Conservation (phyloP, 2,113 vertebrate species). For the Heliornis fulica region DNA sequence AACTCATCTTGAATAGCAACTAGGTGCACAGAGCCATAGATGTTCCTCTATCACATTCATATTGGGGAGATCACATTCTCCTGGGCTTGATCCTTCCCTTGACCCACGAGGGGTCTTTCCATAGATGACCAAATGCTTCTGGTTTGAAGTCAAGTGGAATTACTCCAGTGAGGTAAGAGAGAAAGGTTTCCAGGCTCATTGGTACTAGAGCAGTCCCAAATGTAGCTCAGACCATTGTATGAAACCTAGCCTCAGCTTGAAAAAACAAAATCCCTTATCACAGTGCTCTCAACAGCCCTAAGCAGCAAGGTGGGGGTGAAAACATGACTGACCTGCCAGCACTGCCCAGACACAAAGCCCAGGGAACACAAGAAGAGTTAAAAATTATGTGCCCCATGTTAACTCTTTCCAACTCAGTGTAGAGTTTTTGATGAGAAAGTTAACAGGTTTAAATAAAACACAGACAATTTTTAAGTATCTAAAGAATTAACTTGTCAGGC, state of each 20-base stretch:
- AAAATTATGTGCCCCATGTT: rapidly evolving
- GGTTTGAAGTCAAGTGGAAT: neutral
- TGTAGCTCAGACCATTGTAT: neutral
- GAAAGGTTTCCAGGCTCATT: neutral
- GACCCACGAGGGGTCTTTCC: neutral
- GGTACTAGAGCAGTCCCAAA: neutral
- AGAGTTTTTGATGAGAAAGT: neutral
- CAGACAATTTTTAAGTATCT: neutral
- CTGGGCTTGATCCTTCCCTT: neutral
- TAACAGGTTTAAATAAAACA: neutral
- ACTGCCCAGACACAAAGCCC: neutral
- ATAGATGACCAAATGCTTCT: neutral
- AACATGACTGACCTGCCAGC: neutral
- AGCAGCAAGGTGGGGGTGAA: neutral
- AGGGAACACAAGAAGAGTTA: neutral
- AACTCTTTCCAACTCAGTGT: neutral
- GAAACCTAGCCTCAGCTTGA: neutral
- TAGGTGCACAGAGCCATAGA: neutral
- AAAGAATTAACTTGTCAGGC: neutral
- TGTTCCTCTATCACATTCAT: neutral
- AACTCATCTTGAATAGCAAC: neutral
- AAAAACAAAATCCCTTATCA: neutral
- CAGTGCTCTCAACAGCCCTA: neutral
- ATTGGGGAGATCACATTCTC: neutral
- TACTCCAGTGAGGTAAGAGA: neutral